phyloP scores from a whole-genome alignment of 2,797 vertebrate genomes.

The Aeoliscus strigatus region DNA sequence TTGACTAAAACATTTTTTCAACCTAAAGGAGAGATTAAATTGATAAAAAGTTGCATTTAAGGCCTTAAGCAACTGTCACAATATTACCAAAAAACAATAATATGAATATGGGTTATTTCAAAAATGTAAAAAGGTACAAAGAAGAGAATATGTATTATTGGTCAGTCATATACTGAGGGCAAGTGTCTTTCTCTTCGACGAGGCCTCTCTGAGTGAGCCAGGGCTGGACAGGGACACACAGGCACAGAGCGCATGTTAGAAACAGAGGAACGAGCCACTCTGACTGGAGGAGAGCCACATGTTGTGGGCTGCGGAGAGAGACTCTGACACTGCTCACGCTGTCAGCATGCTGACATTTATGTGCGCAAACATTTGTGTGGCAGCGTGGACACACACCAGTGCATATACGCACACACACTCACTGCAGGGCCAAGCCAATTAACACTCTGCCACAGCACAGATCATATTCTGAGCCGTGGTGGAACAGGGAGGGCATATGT shows the following conservation, averaged over 20 bases:
- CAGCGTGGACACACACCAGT: conserved; percentile 43
- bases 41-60: no score
- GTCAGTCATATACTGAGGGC: no score
- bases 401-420: no score
- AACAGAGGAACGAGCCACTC: conserved; percentile 55
- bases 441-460: conserved; percentile 71
- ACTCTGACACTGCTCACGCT: conserved; percentile 55
- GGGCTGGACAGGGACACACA: conserved; percentile 35
- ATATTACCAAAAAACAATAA: no score
- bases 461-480: conserved; percentile 52
- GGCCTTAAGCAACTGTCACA: no score
- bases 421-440: conserved; percentile 70
- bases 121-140: no score
- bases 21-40: no score
- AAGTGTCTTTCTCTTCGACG: no score
- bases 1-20: no score
- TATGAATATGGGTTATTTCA: no score
- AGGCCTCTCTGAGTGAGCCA: not conserved
- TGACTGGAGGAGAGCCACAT: conserved; percentile 53
- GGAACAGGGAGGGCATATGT: conserved; percentile 63
- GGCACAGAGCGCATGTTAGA: conserved; percentile 56
- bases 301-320: conserved; percentile 42
- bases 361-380: conserved; percentile 56
- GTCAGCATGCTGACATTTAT: conserved; percentile 64
- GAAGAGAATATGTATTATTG: no score